Base-by-base conservation (phyloP, 2,113 vertebrate genomes). In the Cephalopterus ornatus region DNA sequence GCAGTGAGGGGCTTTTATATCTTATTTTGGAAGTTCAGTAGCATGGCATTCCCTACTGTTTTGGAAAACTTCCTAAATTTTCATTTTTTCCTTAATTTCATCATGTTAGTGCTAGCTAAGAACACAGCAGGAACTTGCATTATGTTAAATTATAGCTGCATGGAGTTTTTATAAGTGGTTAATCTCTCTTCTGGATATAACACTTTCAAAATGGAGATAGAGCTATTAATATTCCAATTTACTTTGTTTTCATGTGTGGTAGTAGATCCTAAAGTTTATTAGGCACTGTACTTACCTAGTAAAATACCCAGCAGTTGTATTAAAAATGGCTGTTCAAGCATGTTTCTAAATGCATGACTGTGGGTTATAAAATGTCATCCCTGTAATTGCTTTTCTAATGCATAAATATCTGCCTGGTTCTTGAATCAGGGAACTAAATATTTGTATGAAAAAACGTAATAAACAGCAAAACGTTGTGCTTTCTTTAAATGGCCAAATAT, bases 171-270 rank as follows among this genome's bases (percentile, higher is more conserved):
- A 1, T 47, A 91, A 95, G 80, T 93, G 47, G 70, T 52, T 94
- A 76, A 95, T 92, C 46, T 93, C 72, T 95, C 87, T 47, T 88
- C 74, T 81, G 83, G 66, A 42, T 89, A 28, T 50, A 93, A 71
- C 76, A 67, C 63, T 95, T 93, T 52, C 32, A 68, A 61, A 85
- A 82, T 30, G 8, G 46, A 73, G 66, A 73, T 68, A 68, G 71
- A 70, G 53, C 67, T 90, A 75, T 95, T 89, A 83, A 73, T 96
- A 74, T 77, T 95, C 82, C 88, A 90, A 86, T 83, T 94, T 30
- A 65, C n/a, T 76, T 68, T 80, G 28, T 78, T 94, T 88, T 88
- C 71, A n/a, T 88, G 66, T 89, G 85, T 74, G 39, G 41, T 85
- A 63, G 65, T 66, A 88, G 74, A 89, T 94, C 76, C 46, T 81